phyloP scores from a whole-genome alignment of 2,113 vertebrate species.

The Pogona vitticeps region DNA sequence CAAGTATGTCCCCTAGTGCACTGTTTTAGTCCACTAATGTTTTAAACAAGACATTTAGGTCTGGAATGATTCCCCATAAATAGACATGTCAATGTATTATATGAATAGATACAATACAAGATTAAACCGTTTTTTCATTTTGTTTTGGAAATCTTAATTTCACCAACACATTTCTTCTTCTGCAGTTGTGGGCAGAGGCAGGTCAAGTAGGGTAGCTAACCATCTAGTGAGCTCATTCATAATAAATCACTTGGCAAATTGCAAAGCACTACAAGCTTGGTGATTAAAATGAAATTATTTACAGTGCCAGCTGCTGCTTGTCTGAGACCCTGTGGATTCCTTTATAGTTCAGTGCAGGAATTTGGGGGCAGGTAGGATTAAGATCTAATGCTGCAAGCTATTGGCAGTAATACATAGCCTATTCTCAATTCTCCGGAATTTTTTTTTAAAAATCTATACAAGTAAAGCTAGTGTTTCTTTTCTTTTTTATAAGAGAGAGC shows the following conservation, averaged over 20 bases:
- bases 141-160: conserved; percentile 8
- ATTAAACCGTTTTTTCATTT: not conserved
- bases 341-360: conserved; percentile 26
- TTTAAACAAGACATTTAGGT: not conserved
- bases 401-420: conserved; percentile 12
- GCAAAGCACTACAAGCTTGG: conserved; percentile 30
- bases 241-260: conserved; percentile 37
- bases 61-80: not conserved
- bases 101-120: not conserved
- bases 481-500: conserved; percentile 24
- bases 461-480: not conserved
- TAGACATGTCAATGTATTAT: not conserved
- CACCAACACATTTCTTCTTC: not conserved
- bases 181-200: not conserved
- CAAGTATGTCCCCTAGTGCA: not conserved
- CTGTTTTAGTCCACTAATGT: not conserved
- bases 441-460: conserved; percentile 10
- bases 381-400: not conserved
- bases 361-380: conserved; percentile 32
- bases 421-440: not conserved
- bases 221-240: conserved; percentile 30
- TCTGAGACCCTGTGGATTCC: conserved; percentile 19
- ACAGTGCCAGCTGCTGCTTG: conserved; percentile 25
- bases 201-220: conserved; percentile 18
- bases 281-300: conserved; percentile 50